These are phyloP conservation scores for Trochalopteron elliotii DNA, from an alignment of 2,113 vertebrate genomes.

Conservation along the genomic window DNA sequence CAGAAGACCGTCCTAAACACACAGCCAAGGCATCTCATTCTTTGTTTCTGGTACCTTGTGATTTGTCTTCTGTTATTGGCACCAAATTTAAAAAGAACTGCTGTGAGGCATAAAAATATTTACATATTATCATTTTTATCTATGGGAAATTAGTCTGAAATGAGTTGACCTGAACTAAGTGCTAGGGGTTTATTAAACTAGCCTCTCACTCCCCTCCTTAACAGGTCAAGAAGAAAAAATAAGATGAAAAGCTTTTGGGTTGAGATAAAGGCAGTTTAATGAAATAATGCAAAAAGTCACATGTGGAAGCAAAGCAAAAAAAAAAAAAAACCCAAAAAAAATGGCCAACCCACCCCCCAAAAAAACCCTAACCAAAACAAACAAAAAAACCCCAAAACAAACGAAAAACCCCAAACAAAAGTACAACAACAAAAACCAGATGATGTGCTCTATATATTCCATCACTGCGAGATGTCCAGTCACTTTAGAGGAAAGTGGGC, in stretches of 20 bases:
- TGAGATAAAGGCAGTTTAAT: not conserved
- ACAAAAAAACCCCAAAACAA: too few species aligned
- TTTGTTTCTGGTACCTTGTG: not conserved
- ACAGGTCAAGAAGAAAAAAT: not conserved
- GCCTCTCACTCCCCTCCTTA: not conserved
- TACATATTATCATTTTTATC: not conserved
- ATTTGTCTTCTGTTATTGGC: not conserved
- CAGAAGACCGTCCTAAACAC: not conserved
- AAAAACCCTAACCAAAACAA: not conserved
- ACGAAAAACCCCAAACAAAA: not conserved
- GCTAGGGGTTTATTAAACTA: not conserved
- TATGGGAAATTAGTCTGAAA: not conserved
- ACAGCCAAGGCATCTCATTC: not conserved
- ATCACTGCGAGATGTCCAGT: not conserved
- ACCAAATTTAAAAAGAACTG: not conserved
- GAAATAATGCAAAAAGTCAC: not conserved
- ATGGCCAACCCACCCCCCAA: too few species aligned
- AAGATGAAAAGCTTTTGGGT: not conserved
- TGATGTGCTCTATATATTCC: not conserved
- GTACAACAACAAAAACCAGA: not conserved
- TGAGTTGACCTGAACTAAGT: not conserved
- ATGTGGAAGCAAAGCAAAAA: not conserved
- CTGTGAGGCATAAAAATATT: not conserved
- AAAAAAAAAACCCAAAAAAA: too few species aligned
- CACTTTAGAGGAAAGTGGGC: not conserved